These are phyloP conservation scores for Hirtodrosophila trivittata DNA, from an alignment of 2,888 invertebrate genomes.

Conservation along the genomic window DNA sequence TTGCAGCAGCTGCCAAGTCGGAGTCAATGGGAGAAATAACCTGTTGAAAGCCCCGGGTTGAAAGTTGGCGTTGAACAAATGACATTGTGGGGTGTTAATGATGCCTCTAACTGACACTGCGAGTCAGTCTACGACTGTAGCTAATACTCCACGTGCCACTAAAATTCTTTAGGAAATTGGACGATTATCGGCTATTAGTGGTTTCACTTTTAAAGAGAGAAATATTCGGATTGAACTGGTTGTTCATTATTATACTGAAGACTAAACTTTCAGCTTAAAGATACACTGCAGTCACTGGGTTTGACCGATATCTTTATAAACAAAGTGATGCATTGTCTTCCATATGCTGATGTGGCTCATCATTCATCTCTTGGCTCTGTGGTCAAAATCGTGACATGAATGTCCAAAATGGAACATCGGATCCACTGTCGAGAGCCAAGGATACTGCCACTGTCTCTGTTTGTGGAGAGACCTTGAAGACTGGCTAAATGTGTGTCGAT, in stretches of 20 bases:
- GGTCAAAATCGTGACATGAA: slow-evolving; percentile 83
- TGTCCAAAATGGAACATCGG: slow-evolving; percentile 53
- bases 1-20: slow-evolving; percentile 29
- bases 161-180: slow-evolving; percentile 28
- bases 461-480: slow-evolving; percentile 54
- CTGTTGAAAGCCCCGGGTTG: slow-evolving; percentile 44
- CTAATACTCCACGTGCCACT: slow-evolving; percentile 23
- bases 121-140: slow-evolving; percentile 16
- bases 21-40: slow-evolving; percentile 25
- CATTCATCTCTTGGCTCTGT: slow-evolving; percentile 60
- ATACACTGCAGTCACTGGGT: neutral
- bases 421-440: slow-evolving; percentile 22
- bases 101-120: slow-evolving; percentile 5
- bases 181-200: slow-evolving; percentile 52
- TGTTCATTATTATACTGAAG: slow-evolving; percentile 5
- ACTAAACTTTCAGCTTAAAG: slow-evolving; percentile 53
- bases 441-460: slow-evolving; percentile 28
- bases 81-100: slow-evolving; percentile 63
- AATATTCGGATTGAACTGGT: slow-evolving; percentile 22
- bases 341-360: slow-evolving; percentile 39
- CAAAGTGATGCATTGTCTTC: slow-evolving; percentile 46
- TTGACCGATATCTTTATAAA: neutral
- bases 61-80: slow-evolving; percentile 53
- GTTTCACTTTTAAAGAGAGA: slow-evolving; percentile 62
- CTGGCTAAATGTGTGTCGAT: slow-evolving; percentile 55